Percentiles rank a stretch among this genome's conserved stretches.
Evolutionary conservation across 30 jellyfish, hydroid and myxozoan genomes (phyloP).

Genomic region (Aurelia sp.): DNA sequence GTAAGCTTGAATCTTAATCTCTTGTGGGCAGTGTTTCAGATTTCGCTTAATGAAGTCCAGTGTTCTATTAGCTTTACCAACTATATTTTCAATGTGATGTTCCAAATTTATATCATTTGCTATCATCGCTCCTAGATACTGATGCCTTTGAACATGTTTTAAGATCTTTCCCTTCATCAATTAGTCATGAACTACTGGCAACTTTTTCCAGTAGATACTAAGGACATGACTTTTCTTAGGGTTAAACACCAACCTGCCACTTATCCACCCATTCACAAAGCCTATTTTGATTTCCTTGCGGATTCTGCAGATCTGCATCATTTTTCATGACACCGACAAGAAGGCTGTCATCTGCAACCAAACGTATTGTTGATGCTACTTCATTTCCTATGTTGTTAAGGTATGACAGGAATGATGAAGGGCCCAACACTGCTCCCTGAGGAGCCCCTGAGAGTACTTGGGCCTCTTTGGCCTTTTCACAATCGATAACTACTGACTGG

Average conservation of each 20-base stretch:
- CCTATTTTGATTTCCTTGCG: not conserved
- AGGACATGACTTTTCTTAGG: not conserved
- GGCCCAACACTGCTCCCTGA: constrained; percentile 6
- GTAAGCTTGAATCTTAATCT: constrained; percentile 52
- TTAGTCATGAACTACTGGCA: constrained; percentile 27
- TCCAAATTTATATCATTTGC: constrained; percentile 36
- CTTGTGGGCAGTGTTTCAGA: constrained; percentile 48
- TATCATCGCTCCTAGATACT: not conserved
- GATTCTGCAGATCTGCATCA: not conserved
- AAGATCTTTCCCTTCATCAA: too few species aligned
- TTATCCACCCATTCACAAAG: not conserved
- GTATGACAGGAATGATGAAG: not conserved
- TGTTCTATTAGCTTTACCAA: constrained; percentile 48
- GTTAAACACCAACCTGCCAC: constrained; percentile 11
- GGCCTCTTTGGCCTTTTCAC: constrained; percentile 27
- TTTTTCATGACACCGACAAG: not conserved
- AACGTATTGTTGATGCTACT: not conserved
- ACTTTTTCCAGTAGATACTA: constrained; percentile 4
- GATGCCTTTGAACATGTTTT: too few species aligned
- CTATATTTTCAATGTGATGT: constrained; percentile 42
- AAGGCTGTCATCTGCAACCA: constrained; percentile 13
- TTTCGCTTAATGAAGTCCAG: constrained; percentile 43
- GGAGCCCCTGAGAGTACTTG: constrained; percentile 13
- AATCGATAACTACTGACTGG: constrained; percentile 23
- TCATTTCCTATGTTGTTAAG: not conserved